Percentiles rank a stretch among this genome's conserved stretches.
Evolutionary conservation across 2,888 invertebrate genomes (phyloP).

Genomic region (Parnassius glacialis): DNA sequence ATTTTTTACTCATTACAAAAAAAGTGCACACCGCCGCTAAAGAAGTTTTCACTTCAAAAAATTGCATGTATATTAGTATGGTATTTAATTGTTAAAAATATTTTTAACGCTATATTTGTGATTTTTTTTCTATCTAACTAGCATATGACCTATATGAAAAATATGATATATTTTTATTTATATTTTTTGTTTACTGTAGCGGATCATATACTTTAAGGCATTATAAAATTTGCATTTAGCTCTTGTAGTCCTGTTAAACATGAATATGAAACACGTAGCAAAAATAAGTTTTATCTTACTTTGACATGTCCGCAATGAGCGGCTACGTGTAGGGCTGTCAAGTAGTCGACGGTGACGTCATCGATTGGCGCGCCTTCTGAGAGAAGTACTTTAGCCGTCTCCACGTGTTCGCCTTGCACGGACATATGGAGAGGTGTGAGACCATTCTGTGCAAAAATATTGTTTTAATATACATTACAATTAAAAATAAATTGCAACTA

Average conservation of each 20-base stretch:
- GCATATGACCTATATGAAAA: no score
- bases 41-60: no score
- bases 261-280: neutral
- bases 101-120: no score
- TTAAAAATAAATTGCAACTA: neutral
- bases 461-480: neutral
- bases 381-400: conserved; percentile 94
- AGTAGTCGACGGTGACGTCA: conserved; percentile 98
- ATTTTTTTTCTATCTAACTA: no score
- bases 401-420: conserved; percentile 98
- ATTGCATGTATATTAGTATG: no score
- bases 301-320: conserved; percentile 95
- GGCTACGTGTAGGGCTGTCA: conserved; percentile 97
- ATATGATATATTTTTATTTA: no score
- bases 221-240: no score
- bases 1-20: no score
- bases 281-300: conserved; percentile 41
- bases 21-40: no score
- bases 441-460: conserved; percentile 83
- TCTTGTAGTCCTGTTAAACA: neutral
- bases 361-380: conserved; percentile 98
- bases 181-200: no score
- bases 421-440: conserved; percentile 99
- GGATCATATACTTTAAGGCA: no score
- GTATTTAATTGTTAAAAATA: no score